A percentile compares a stretch with the other conserved stretches of the same genome.
phyloP scores from a whole-genome alignment of 2,797 vertebrate species.

The Hozukius guyotensis region DNA sequence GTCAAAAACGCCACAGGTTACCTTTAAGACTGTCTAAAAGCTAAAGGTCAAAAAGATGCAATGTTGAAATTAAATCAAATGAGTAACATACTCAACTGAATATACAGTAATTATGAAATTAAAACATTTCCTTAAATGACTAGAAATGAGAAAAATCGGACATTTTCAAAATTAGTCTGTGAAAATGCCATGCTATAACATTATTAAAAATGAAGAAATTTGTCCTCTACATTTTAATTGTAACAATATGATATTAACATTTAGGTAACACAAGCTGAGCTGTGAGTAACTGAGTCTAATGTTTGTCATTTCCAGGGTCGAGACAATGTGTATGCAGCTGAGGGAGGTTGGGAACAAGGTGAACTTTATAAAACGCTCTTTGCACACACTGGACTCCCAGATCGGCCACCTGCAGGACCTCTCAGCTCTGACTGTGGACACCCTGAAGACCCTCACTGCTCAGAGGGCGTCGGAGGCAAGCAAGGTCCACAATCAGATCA shows the following conservation, averaged over 20 bases:
- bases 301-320: conserved; percentile 85
- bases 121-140: background rate
- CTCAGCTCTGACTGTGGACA: conserved; percentile 96
- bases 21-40: background rate
- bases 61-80: background rate
- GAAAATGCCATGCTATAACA: background rate
- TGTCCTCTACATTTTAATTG: background rate
- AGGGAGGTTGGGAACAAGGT: conserved; percentile 98
- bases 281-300: conserved; percentile 9
- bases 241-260: background rate
- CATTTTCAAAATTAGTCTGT: background rate
- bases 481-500: conserved; percentile 98
- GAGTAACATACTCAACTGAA: background rate
- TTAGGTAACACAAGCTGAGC: background rate
- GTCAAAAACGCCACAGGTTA: background rate
- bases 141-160: background rate
- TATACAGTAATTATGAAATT: background rate
- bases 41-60: background rate
- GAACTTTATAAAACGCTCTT: conserved; percentile 97
- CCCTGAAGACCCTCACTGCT: conserved; percentile 94
- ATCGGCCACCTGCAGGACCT: conserved; percentile 99
- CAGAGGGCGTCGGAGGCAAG: conserved; percentile 97
- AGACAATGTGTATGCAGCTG: conserved; percentile 97
- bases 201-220: no score
- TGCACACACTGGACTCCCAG: conserved; percentile 97